These are phyloP conservation scores for Sakesphorus luctuosus DNA, from an alignment of 2,113 vertebrate genomes.

Conservation along the genomic window DNA sequence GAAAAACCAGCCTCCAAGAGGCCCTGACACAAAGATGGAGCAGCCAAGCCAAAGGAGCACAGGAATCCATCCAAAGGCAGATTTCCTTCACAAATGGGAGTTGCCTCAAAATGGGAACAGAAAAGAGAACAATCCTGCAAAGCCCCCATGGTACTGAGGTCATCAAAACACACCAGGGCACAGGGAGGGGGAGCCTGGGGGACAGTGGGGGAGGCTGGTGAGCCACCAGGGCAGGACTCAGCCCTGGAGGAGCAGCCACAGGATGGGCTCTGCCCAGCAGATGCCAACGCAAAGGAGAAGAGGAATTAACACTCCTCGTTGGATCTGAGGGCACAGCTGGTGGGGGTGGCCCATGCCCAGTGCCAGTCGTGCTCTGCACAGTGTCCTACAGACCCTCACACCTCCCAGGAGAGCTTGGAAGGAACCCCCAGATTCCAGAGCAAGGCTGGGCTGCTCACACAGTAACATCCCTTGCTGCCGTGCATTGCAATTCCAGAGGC, in stretches of 20 bases:
- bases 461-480: not conserved
- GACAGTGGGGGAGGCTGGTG: not conserved
- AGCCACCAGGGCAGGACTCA: rapidly evolving
- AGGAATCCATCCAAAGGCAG: not conserved
- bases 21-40: not conserved
- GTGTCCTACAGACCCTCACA: not conserved
- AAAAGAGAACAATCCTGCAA: not conserved
- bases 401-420: not conserved
- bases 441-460: not conserved
- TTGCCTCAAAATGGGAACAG: not conserved
- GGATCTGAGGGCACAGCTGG: not conserved
- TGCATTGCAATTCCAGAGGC: not conserved
- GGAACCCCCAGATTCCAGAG: not conserved
- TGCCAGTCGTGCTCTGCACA: not conserved
- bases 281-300: rapidly evolving
- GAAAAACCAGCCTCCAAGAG: not conserved
- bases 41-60: not conserved
- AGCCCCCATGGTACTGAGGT: rapidly evolving
- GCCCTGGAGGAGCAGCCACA: not conserved
- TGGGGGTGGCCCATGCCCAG: rapidly evolving
- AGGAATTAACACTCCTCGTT: no score
- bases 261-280: rapidly evolving
- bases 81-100: not conserved
- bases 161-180: not conserved
- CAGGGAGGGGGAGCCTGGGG: not conserved